Conservation (phyloP, 2,113 vertebrate species). For the Oryzias curvinotus region DNA sequence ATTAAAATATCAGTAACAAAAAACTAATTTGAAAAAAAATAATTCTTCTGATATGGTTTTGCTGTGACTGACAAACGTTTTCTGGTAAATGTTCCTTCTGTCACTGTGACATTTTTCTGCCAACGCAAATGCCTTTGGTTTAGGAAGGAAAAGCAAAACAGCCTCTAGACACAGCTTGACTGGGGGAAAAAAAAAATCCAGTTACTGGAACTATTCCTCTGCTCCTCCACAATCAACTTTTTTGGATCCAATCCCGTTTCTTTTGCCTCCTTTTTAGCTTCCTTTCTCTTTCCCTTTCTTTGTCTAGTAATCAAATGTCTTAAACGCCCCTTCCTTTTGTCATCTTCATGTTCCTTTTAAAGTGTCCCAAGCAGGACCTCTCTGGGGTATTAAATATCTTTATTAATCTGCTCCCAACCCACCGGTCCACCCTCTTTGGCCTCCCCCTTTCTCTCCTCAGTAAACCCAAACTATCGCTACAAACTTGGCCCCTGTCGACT, state of each 20-base stretch:
- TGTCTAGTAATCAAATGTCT: slow-evolving; percentile 54
- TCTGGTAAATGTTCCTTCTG: too few species aligned
- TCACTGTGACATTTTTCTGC: too few species aligned
- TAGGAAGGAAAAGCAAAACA: too few species aligned
- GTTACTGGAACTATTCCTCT: too few species aligned
- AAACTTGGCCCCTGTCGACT: slow-evolving; percentile 51
- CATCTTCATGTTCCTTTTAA: slow-evolving; percentile 57
- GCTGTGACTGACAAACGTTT: too few species aligned
- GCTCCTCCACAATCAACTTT: too few species aligned
- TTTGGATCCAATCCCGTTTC: not conserved
- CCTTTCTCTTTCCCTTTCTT: slow-evolving; percentile 8
- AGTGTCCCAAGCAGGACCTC: slow-evolving; percentile 64
- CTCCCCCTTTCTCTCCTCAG: slow-evolving; percentile 50
- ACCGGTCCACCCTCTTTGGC: slow-evolving; percentile 1
- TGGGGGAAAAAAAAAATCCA: too few species aligned
- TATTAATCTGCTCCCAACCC: slow-evolving; percentile 70
- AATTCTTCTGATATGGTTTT: too few species aligned
- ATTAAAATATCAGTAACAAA: too few species aligned
- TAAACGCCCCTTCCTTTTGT: slow-evolving; percentile 27
- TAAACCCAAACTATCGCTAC: slow-evolving; percentile 55
- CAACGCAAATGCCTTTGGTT: too few species aligned
- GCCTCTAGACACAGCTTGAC: too few species aligned
- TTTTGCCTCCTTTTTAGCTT: not conserved
- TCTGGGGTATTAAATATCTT: slow-evolving; percentile 78
- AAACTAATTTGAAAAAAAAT: too few species aligned